Conservation (phyloP, 2,797 vertebrate genomes). For the Anguilla megastoma region DNA sequence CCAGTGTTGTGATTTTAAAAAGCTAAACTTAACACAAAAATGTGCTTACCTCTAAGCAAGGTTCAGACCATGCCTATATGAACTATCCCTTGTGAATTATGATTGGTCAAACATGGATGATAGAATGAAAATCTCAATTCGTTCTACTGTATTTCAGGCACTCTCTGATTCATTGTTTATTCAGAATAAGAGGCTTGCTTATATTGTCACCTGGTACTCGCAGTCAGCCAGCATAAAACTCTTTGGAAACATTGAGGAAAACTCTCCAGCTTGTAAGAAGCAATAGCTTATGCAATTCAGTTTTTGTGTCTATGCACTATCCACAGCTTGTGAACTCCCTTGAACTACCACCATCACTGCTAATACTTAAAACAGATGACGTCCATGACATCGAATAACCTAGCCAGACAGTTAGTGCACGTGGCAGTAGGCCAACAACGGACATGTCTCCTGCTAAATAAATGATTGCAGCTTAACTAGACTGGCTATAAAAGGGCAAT, state of each 20-base stretch:
- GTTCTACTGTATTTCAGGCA: background rate
- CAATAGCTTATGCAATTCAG: background rate
- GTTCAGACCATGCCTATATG: too few species aligned
- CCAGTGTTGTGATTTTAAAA: too few species aligned
- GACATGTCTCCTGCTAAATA: conserved; percentile 4
- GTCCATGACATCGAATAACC: background rate
- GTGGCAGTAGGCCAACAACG: background rate
- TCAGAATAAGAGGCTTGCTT: background rate
- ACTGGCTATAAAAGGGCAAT: background rate
- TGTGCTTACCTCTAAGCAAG: too few species aligned
- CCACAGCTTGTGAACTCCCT: background rate
- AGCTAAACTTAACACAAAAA: too few species aligned
- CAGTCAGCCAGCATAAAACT: background rate
- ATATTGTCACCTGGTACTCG: background rate
- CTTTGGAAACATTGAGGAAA: background rate
- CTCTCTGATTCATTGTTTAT: background rate
- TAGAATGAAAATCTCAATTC: background rate
- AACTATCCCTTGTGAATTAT: too few species aligned
- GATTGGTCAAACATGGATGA: background rate
- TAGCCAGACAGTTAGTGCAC: background rate
- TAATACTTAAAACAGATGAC: background rate
- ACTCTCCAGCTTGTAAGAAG: background rate
- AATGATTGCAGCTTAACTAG: background rate
- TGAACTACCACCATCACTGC: background rate
- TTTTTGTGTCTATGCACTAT: background rate